These are phyloP conservation scores for Acleris cristana DNA, from an alignment of 2,888 invertebrate species.

Conservation along the genomic window DNA sequence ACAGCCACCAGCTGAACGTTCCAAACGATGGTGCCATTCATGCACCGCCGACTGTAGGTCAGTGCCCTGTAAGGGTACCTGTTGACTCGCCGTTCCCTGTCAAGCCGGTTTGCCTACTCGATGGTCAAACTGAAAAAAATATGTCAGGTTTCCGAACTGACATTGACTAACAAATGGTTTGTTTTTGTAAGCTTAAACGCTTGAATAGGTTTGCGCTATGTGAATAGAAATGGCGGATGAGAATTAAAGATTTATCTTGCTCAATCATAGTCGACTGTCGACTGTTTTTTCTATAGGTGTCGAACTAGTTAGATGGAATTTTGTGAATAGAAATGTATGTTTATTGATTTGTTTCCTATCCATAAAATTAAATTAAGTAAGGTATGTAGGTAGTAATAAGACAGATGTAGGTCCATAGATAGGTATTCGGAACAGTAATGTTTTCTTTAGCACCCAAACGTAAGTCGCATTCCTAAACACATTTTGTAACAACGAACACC, in stretches of 20 bases:
- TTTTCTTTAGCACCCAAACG: slow-evolving; percentile 23
- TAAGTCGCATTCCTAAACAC: slow-evolving; percentile 15
- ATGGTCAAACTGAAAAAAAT: slow-evolving; percentile 50
- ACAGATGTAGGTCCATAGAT: too few relatives aligned
- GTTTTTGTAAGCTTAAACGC: slow-evolving; percentile 23
- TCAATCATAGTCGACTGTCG: too few relatives aligned
- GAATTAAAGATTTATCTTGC: too few relatives aligned
- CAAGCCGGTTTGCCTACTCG: slow-evolving; percentile 71
- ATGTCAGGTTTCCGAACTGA: slow-evolving; percentile 58
- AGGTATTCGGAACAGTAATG: not conserved
- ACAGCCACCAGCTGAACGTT: slow-evolving; percentile 55
- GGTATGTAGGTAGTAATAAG: too few relatives aligned
- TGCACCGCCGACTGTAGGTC: slow-evolving; percentile 72
- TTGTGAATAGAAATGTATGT: too few relatives aligned
- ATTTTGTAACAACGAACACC: slow-evolving; percentile 29
- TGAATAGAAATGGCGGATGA: slow-evolving; percentile 8
- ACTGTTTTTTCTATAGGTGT: too few relatives aligned
- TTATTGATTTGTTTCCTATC: too few relatives aligned
- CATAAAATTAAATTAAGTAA: too few relatives aligned
- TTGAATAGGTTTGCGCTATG: slow-evolving; percentile 17
- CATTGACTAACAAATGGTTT: slow-evolving; percentile 43
- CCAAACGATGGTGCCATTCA: slow-evolving; percentile 59
- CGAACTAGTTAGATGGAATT: too few relatives aligned
- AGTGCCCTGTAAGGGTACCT: slow-evolving; percentile 79
- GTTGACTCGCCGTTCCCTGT: slow-evolving; percentile 70